phyloP scores from a whole-genome alignment of 1,140 invertebrate species.

The Drosophila auraria region DNA sequence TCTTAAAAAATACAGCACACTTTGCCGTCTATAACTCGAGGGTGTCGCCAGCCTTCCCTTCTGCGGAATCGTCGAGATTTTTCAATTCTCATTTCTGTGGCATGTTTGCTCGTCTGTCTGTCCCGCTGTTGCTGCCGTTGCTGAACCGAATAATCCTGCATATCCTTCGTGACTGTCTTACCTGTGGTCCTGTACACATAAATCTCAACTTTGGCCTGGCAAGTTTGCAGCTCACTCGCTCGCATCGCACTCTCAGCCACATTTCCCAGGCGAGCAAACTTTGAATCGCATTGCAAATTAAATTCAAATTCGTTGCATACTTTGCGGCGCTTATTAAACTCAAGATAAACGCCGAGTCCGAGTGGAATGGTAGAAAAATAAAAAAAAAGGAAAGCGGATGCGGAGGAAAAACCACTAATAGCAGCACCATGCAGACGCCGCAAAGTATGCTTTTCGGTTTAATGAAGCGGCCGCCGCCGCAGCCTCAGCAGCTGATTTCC shows the following conservation, averaged over 20 bases:
- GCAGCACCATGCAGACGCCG: slow-evolving; percentile 34
- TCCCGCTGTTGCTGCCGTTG: neutral
- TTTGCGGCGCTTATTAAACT: slow-evolving; percentile 38
- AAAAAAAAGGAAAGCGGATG: neutral
- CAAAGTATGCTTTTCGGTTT: slow-evolving; percentile 57
- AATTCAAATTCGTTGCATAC: slow-evolving; percentile 52
- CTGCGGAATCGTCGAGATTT: slow-evolving; percentile 6
- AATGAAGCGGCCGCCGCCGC: slow-evolving; percentile 49
- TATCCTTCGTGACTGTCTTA: slow-evolving; percentile 31
- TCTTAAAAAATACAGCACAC: neutral
- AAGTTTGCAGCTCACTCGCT: neutral
- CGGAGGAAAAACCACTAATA: slow-evolving; percentile 42
- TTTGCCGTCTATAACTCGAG: neutral
- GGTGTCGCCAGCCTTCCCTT: neutral
- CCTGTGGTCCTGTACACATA: slow-evolving; percentile 26
- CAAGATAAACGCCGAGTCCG: slow-evolving; percentile 24
- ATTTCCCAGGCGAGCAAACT: slow-evolving; percentile 16
- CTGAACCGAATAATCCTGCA: slow-evolving; percentile 11
- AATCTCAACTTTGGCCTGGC: slow-evolving; percentile 23
- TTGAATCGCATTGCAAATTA: slow-evolving; percentile 33
- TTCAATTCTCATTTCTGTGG: slow-evolving; percentile 28
- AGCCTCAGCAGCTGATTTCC: slow-evolving; percentile 24
- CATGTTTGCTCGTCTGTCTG: slow-evolving; percentile 14
- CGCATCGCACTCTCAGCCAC: slow-evolving; percentile 2
- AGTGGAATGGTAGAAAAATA: neutral